Evolutionary conservation across 2,888 invertebrate species (phyloP), one percentile per base, ranked within the genome.

Genomic region (Mythimna albipuncta): DNA sequence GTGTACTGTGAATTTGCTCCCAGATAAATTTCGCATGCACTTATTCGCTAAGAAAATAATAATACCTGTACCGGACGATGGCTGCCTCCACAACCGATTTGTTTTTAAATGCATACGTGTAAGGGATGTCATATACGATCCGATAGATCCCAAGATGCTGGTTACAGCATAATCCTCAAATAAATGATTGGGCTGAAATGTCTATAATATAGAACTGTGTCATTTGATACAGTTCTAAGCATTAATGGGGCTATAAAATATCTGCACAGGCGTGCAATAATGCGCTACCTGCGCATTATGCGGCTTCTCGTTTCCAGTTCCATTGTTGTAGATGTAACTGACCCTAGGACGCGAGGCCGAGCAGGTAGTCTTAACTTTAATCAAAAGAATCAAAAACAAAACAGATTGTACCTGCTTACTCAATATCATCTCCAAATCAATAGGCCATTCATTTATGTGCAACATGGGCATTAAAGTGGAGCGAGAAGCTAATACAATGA

Each of bases 251-350:
- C 85, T 74, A 88, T 81, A 89, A 89, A 90, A 84, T 87, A 85
- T 82, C 82, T 73, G 81, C 80, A 83, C 69, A 75, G 64, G 78
- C 79, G 77, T 84, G 80, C 78, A 74, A 71, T 77, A 83, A 77
- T 69, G 63, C 69, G 72, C 79, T 83, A 85, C 86, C 87, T 75
- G 77, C 69, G 77, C 66, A 81, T 85, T 83, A 82, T 81, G 68
- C 83, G 72, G 76, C 77, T 84, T 88, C 88, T 89, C 78, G 84
- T 88, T 87, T 88, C 85, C 84, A 91, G 86, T 83, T 74, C 90
- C 85, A 91, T 93, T 94, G 93, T 94, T 90, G 87, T 75, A 86
- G 85, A 87, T 87, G 91, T 88, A 91, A 91, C 90, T 88, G 87
- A 91, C 91, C 90, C 90, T 89, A 85, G 83, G 86, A 80, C 72